phyloP scores from a whole-genome alignment of 2,888 invertebrate species.

The Caenorhabditis sinica region DNA sequence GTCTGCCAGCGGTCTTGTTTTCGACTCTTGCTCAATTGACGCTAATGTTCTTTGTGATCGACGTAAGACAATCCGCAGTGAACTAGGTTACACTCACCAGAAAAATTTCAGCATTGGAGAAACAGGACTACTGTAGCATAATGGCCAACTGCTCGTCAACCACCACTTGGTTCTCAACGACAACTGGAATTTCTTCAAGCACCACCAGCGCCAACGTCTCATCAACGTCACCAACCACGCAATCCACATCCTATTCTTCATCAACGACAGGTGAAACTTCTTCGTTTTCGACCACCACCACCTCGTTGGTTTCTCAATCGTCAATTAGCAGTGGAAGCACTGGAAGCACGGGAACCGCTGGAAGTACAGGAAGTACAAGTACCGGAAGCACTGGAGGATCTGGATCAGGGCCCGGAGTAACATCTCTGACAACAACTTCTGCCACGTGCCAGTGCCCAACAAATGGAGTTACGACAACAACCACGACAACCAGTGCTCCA shows the following conservation, averaged over 20 bases:
- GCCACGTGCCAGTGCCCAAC: constrained; percentile 16
- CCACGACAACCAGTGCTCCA: constrained; percentile 9
- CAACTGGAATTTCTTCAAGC: constrained; percentile 27
- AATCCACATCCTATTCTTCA: constrained; percentile 26
- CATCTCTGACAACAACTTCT: background rate
- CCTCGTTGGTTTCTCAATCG: background rate
- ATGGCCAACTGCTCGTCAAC: constrained; percentile 71
- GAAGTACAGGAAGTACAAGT: background rate
- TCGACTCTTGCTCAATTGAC: constrained; percentile 64
- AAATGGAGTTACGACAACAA: background rate
- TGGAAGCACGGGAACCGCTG: no score
- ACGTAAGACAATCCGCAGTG: constrained; percentile 63
- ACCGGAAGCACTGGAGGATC: background rate
- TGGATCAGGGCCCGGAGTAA: background rate
- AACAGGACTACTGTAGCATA: constrained; percentile 73
- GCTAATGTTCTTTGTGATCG: constrained; percentile 74
- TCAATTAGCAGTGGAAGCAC: no score
- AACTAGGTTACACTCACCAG: background rate
- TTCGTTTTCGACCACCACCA: constrained; percentile 12
- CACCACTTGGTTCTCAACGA: constrained; percentile 43
- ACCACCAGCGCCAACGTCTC: constrained; percentile 31
- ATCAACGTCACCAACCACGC: constrained; percentile 37
- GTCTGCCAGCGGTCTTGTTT: constrained; percentile 65
- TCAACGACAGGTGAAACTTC: constrained; percentile 37
- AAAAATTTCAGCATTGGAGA: constrained; percentile 71